Evolutionary conservation across 2,797 vertebrate species (phyloP), one percentile per base, ranked within the genome.

Genomic region (Euthynnus affinis): DNA sequence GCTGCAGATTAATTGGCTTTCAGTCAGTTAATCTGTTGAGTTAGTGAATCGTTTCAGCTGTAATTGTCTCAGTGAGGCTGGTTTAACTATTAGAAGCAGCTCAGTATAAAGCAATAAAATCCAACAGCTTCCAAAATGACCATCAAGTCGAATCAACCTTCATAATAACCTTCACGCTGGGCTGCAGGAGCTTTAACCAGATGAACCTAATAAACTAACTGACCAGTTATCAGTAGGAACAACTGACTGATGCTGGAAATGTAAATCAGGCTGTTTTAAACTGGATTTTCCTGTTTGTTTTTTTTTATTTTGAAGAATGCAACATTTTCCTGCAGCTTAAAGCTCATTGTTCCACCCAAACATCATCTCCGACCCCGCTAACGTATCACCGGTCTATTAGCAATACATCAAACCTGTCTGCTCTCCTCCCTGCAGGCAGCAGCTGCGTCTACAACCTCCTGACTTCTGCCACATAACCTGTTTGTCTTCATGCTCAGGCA

Each of bases 381-480:
- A 14, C 0, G 5, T 55, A 27, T 60, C 37, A 12, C 13, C 18
- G 2, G 17, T 58, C 14, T 40, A 34, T 55, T 49, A 32, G 5
- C 7, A 2, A 29, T 42, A 23, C 1, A n/a, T 57, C 7, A 71
- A 9, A 49, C 52, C 59, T 62, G 46, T 55, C 8, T 62, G 6
- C 20, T 17, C 44, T 29, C 40, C 44, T 34, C 27, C 52, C 34
- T 40, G 48, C 60, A 51, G 72, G 52, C 3, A 74, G 12, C 14
- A 59, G 58, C 61, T 37, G 0, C 46, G 63, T 23, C 63, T 10
- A 1, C 27, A 6, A 34, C 34, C 52, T 2, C 34, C 9, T 25
- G 51, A 68, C 53, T 55, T 62, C 42, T 25, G 4, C 48, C 67
- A 62, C 42, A 44, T 27, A 85, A 89, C 89, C 85, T 20, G 87